Evolutionary conservation across 2,888 invertebrate genomes (phyloP), one percentile per base, ranked within the genome.

Genomic region (Sicus ferrugineus): DNA sequence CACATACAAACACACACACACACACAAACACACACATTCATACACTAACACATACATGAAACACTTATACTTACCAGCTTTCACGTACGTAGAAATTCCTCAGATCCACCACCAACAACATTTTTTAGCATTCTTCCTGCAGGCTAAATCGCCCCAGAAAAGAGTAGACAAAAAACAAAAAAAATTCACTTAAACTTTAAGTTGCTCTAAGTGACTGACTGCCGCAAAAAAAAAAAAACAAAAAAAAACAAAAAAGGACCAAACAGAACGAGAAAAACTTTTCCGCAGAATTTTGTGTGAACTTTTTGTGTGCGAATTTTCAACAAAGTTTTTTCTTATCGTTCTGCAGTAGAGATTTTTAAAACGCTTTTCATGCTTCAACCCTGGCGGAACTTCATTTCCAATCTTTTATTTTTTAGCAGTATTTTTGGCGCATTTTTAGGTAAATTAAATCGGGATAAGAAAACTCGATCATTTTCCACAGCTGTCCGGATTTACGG

Each of bases 11-110:
- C 6, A 67, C 63, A 50, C 21, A 52, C 62, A 48, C 28, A 64
- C 46, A 56, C 59, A 70, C 59, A 21, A n/a, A n/a, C n/a, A n/a
- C 65, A 56, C n/a, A 23, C 67, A 59, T 26, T 52, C 48, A 19
- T 21, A 67, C 42, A 65, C 50, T 6, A n/a, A 50, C 21, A 50
- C 19, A 21, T 34, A 3, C 50, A 21, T 23, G 21, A 19, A 3
- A 16, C 4, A 50, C 50, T 23, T 9, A 50, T 21, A 7, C 50
- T 50, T n/a, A 42, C 16, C 42, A 16, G n/a, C n/a, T n/a, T n/a
- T n/a, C n/a, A n/a, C n/a, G n/a, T n/a, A n/a, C n/a, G n/a, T n/a
- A n/a, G n/a, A n/a, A n/a, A n/a, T n/a, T n/a, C n/a, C n/a, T n/a
- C n/a, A n/a, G n/a, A n/a, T n/a, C n/a, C n/a, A n/a, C n/a, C 42